Evolutionary conservation across 2,797 vertebrate species (phyloP).

Genomic region (Apogon hyalosoma): DNA sequence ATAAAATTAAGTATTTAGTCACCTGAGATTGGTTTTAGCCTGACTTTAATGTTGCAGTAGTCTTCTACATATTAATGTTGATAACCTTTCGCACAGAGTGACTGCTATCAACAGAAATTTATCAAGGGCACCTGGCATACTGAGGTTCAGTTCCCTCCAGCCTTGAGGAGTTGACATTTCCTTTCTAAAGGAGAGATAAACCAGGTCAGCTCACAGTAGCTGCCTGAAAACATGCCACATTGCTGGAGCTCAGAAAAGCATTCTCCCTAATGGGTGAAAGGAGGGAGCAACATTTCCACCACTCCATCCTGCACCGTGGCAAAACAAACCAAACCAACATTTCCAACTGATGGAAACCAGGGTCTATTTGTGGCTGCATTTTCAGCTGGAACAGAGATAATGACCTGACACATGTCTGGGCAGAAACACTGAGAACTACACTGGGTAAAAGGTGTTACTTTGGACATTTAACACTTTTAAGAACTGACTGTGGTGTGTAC

Average conservation of each 20-base stretch:
- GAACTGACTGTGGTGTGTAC: not conserved
- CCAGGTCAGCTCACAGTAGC: conserved; percentile 60
- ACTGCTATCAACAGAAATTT: conserved; percentile 62
- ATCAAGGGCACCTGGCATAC: conserved; percentile 50
- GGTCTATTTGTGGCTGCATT: conserved; percentile 7
- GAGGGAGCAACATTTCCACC: conserved; percentile 6
- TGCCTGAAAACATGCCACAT: conserved; percentile 47
- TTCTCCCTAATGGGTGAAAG: conserved; percentile 16
- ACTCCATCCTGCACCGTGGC: conserved; percentile 12
- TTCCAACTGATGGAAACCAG: conserved; percentile 7
- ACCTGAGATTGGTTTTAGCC: conserved; percentile 5
- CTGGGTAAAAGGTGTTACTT: not conserved
- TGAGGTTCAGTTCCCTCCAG: conserved; percentile 44
- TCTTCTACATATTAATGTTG: conserved; percentile 46
- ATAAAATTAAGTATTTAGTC: not conserved
- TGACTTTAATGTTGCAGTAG: conserved; percentile 14
- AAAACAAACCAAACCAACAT: conserved; percentile 16
- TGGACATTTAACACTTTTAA: conserved; percentile 19
- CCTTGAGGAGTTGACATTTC: conserved; percentile 58
- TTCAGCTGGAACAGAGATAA: conserved; percentile 13
- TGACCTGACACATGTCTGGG: not conserved
- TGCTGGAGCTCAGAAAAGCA: conserved; percentile 30
- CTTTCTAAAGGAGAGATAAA: conserved; percentile 51
- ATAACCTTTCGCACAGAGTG: conserved; percentile 32
- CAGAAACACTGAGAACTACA: conserved; percentile 11